phyloP scores from a whole-genome alignment of 2,113 vertebrate genomes.

The Hippocampus abdominalis region DNA sequence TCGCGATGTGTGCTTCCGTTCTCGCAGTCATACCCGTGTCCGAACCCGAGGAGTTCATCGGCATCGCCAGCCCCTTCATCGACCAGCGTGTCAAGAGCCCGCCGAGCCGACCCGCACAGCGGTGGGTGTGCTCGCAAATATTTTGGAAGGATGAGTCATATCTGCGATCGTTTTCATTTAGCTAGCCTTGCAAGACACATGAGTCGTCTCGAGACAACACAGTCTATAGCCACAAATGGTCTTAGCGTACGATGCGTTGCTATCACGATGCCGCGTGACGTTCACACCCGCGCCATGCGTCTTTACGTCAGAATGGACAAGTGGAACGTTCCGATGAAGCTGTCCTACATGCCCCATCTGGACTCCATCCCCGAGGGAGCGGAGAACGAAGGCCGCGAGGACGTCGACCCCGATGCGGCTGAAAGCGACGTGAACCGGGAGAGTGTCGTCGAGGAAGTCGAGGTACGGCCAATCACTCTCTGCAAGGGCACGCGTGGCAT shows the following conservation, averaged over 20 bases:
- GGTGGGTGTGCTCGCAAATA: constrained; percentile 42
- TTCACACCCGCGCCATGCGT: constrained; percentile 17
- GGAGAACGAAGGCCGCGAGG: constrained; percentile 52
- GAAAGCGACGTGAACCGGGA: constrained; percentile 17
- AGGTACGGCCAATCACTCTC: constrained; percentile 65
- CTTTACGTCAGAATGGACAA: constrained; percentile 21
- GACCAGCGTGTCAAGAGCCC: constrained; percentile 33
- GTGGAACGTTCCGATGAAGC: constrained; percentile 53
- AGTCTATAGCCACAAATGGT: neutral
- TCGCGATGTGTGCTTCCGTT: constrained; percentile 9
- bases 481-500: neutral
- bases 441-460: constrained; percentile 35
- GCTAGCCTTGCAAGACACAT: neutral
- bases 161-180: neutral
- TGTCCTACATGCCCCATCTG: constrained; percentile 43
- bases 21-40: constrained; percentile 53
- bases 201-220: constrained; percentile 15
- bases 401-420: constrained; percentile 33
- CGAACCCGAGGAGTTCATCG: constrained; percentile 64
- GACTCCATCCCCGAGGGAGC: constrained; percentile 72
- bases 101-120: constrained; percentile 13
- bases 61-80: constrained; percentile 68
- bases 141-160: constrained; percentile 17
- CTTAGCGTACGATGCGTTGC: constrained; percentile 9
- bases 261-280: constrained; percentile 10